Evolutionary conservation across 64 coral and sea anemone genomes (phyloP).

Genomic region (Stichodactyla mertensii): DNA sequence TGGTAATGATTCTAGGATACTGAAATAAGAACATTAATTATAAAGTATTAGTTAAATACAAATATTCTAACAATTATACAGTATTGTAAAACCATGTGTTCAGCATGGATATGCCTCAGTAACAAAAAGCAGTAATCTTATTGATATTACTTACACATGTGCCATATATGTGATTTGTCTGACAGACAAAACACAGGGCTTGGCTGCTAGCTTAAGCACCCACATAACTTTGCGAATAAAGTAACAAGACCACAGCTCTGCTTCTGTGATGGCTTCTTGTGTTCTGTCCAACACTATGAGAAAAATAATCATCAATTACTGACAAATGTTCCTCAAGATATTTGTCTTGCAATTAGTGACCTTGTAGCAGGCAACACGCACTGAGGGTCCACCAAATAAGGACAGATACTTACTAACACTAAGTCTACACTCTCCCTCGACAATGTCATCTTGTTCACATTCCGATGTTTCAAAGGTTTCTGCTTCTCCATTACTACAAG

Average conservation of each 20-base stretch:
- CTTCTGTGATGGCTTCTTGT: conserved; percentile 63
- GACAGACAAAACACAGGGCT: conserved; percentile 64
- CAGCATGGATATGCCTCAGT: not conserved
- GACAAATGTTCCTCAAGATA: not conserved
- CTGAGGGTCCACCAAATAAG: not conserved
- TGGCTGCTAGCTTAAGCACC: conserved; percentile 62
- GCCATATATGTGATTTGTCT: conserved; percentile 52
- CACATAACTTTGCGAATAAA: conserved; percentile 58
- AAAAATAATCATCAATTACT: not conserved
- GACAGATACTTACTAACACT: conserved; percentile 39
- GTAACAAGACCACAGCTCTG: conserved; percentile 86
- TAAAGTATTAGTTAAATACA: not conserved
- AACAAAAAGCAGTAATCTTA: too few relatives aligned
- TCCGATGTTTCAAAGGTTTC: conserved; percentile 31
- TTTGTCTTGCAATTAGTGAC: not conserved
- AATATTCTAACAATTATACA: too few relatives aligned
- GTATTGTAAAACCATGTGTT: not conserved
- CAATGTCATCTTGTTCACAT: conserved; percentile 22
- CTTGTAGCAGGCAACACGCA: too few relatives aligned
- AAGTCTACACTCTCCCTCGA: conserved; percentile 61
- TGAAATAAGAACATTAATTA: not conserved
- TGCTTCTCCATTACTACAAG: conserved; percentile 60
- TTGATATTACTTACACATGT: conserved; percentile 47
- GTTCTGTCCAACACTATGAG: conserved; percentile 33
- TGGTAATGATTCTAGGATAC: conserved; percentile 60